Evolutionary conservation across 2,888 invertebrate species (phyloP), one percentile per base, ranked within the genome.

Genomic region (Chrysolina americana): DNA sequence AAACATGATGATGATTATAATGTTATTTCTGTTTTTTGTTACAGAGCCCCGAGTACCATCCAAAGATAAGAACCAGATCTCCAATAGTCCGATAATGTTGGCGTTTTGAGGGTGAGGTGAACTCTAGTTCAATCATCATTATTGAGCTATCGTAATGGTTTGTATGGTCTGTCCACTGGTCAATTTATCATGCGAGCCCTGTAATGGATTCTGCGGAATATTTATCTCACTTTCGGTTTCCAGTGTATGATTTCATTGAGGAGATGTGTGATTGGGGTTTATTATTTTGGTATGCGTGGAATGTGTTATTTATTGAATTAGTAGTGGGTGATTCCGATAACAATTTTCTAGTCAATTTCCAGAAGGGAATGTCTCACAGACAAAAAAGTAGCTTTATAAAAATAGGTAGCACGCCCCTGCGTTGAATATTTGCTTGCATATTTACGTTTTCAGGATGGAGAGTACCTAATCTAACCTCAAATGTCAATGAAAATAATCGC

Each of bases 91-190:
- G 83, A 85, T 86, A 85, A 85, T 85, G 84, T 82, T 80, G 79
- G 84, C 83, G 83, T 84, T 84, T 84, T 82, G 83, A 84, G 86
- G 85, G 87, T 85, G 85, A 85, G 83, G 83, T 80, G 65, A 71
- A 69, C 70, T 73, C 68, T 82, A 87, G 85, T 86, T 87, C 86
- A 88, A 88, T 88, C 87, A 88, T 87, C 87, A 85, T 87, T 87
- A 87, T 88, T 87, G 87, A 86, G 85, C 82, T 79, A 84, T 85
- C 86, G 85, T 87, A 87, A 87, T 87, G 87, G 87, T 87, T 84
- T 84, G 85, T 85, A 86, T 87, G 87, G 87, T 87, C 87, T 87
- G 87, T 87, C 87, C 87, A 86, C 85, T 84, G 83, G 83, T 84
- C 86, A 82, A 87, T 87, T 84, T 86, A 86, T 86, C 86, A 86